Percentiles rank a stretch among this genome's conserved stretches.
Conservation (phyloP, 2,888 invertebrate genomes). For the Laothoe populi region DNA sequence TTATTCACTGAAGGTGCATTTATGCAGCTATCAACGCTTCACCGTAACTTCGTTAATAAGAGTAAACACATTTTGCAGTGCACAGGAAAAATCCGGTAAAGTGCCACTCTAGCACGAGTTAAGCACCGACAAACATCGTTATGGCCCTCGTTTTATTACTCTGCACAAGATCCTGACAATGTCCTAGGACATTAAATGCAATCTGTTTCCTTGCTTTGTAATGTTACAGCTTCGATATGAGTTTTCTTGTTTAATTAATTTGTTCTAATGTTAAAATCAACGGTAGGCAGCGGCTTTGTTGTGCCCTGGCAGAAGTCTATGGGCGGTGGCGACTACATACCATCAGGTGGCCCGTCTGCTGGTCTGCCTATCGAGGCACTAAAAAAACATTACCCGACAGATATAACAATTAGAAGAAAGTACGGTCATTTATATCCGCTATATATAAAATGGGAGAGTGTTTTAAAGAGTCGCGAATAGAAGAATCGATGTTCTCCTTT, state of each 20-base stretch:
- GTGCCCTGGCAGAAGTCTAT: no score
- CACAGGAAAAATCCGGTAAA: constrained; percentile 12
- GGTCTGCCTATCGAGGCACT: no score
- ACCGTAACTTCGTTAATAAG: constrained; percentile 1
- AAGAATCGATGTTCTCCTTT: no score
- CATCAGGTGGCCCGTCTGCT: no score
- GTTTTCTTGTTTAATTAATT: constrained; percentile 1
- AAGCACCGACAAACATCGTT: constrained; percentile 13
- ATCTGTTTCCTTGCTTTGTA: background rate
- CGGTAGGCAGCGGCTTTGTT: no score
- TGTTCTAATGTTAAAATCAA: no score
- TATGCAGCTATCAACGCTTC: background rate
- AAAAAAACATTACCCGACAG: no score
- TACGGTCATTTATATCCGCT: no score
- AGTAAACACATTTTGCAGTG: constrained; percentile 3
- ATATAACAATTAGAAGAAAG: no score
- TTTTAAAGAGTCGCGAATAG: no score
- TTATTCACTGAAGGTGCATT: background rate
- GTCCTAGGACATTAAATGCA: constrained; percentile 1
- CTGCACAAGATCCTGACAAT: constrained; percentile 21
- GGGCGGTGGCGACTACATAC: no score
- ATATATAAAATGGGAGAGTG: no score
- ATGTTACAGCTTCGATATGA: background rate
- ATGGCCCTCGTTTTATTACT: constrained; percentile 2
- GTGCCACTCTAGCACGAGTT: background rate